Conservation (phyloP, 2,113 vertebrate genomes). For the Mugil cephalus region DNA sequence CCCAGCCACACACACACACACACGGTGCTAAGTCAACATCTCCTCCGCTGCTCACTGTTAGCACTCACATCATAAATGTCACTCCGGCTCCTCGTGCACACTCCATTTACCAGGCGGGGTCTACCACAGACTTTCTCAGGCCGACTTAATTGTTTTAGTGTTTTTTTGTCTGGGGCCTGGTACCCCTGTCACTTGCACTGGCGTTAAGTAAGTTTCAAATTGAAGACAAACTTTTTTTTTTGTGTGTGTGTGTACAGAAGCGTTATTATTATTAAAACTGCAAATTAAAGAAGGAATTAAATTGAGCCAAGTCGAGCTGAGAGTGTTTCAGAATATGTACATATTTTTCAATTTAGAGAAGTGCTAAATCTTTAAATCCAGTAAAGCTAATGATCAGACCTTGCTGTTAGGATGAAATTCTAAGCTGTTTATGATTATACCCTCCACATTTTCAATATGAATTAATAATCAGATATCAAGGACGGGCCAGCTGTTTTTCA, state of each 20-base stretch:
- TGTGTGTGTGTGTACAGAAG: not conserved
- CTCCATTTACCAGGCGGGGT: constrained; percentile 47
- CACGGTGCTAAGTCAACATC: constrained; percentile 64
- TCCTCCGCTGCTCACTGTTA: constrained; percentile 72
- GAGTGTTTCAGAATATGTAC: not conserved
- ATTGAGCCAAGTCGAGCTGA: not conserved
- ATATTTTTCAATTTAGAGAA: too few species aligned
- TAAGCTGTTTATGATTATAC: constrained; percentile 42
- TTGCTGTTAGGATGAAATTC: constrained; percentile 35
- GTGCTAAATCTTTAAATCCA: constrained; percentile 6
- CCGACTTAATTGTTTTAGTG: constrained; percentile 33
- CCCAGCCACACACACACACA: constrained; percentile 43
- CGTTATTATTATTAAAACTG: constrained; percentile 5
- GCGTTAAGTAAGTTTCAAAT: constrained; percentile 10
- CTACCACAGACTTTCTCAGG: constrained; percentile 28
- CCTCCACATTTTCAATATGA: constrained; percentile 34
- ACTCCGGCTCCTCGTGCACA: constrained; percentile 63
- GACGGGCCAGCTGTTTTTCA: constrained; percentile 67
- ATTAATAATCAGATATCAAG: constrained; percentile 62
- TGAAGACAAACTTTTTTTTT: not conserved
- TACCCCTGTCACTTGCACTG: not conserved
- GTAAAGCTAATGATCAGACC: constrained; percentile 32
- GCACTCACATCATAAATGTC: constrained; percentile 82
- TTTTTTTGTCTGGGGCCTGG: constrained; percentile 57
- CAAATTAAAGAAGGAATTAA: constrained; percentile 1